phyloP scores from a whole-genome alignment of 2,113 vertebrate genomes.

The Atlantisia rogersi region DNA sequence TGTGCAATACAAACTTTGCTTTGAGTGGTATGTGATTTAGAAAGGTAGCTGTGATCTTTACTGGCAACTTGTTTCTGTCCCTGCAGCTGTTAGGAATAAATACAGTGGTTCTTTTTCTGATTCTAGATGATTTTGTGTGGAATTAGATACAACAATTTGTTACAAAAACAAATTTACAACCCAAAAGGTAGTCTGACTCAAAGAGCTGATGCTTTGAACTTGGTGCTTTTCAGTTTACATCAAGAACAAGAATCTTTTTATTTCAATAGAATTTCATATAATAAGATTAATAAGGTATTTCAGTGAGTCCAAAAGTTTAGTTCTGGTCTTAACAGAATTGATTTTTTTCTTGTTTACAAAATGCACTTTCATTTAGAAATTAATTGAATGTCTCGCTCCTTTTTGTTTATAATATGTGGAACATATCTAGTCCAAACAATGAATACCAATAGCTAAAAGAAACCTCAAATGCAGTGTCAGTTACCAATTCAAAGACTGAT shows the following conservation, averaged over 20 bases:
- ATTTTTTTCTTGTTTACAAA: not conserved
- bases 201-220: not conserved
- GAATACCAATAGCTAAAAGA: not conserved
- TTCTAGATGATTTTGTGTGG: too few relatives aligned
- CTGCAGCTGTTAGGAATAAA: not conserved
- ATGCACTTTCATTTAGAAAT: not conserved
- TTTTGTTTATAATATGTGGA: not conserved
- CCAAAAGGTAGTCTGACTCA: not conserved
- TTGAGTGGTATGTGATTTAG: not conserved
- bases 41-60: not conserved
- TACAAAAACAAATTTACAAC: not conserved
- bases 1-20: not conserved
- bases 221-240: not conserved
- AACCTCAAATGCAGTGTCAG: not conserved
- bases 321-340: not conserved
- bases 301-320: not conserved
- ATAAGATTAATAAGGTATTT: not conserved
- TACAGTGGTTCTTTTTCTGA: not conserved
- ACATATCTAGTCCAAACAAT: not conserved
- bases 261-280: not conserved
- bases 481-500: not conserved
- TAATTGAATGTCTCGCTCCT: not conserved
- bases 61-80: rapidly evolving
- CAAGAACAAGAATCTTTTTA: not conserved
- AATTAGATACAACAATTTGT: not conserved